Evolutionary conservation across 2,888 invertebrate genomes (phyloP), one percentile per base, ranked within the genome.

Genomic region (Chloroclysta siterata): DNA sequence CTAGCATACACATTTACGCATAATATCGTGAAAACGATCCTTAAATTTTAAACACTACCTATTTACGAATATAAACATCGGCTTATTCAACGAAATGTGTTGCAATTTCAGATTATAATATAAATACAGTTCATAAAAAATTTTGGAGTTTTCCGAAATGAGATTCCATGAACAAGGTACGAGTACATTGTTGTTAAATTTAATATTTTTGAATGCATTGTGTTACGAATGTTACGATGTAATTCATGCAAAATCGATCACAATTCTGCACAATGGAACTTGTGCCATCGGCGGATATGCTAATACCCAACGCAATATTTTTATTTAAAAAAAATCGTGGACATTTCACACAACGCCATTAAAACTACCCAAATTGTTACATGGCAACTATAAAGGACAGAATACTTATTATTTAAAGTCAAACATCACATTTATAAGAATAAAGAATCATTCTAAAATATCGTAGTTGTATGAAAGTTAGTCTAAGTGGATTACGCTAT

Each of bases 1-100:
- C 89, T 92, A 91, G 89, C 85, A 83, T 88, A 90, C 84, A 88
- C 85, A 84, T 78, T 81, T 85, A 86, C 82, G 78, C 72, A 80
- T 81, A 82, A 80, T 81, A 82, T 79, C 71, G 72, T 76, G 75
- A 85, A 87, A 83, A 79, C 75, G 71, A 77, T 72, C 72, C 77
- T 80, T 80, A 82, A 84, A 85, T 80, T 39, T 81, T 85, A 83
- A 86, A 85, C 72, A 79, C 85, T 89, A 88, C 87, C 84, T 87
- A 89, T 81, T 33, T 74, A 73, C 74, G 77, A 75, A 78, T 72
- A 77, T 72, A 77, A 80, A 84, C 77, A 78, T 74, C 74, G 54
- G 55, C 52, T 36, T 47, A 54, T 44, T 48, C 10, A 56, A 56
- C 42, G 36, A 29, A 50, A 36, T 42, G 47, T 33, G 36, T 33